Evolutionary conservation across 2,797 vertebrate genomes (phyloP).

Genomic region (Sebastolobus altivelis): DNA sequence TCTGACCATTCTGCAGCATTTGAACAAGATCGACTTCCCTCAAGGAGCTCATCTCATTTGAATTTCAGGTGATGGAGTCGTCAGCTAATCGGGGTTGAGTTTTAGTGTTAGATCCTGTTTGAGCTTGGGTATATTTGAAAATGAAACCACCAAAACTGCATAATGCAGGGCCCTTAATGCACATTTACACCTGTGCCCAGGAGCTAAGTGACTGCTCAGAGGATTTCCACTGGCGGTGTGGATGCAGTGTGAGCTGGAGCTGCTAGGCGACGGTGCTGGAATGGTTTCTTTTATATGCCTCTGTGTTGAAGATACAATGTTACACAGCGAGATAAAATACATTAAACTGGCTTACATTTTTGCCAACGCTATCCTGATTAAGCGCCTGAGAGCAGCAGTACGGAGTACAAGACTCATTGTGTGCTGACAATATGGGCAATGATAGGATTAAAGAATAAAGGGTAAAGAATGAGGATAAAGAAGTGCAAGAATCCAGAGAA

Average conservation of each 20-base stretch:
- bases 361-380: not conserved
- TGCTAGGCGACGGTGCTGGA: conserved; percentile 28
- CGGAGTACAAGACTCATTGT: conserved; percentile 9
- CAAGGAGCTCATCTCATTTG: not conserved
- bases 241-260: conserved; percentile 36
- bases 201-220: conserved; percentile 40
- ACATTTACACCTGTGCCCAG: conserved; percentile 42
- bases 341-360: conserved; percentile 20
- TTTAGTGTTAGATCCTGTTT: not conserved
- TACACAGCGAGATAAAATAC: conserved; percentile 46
- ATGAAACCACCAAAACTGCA: conserved; percentile 8
- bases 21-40: not conserved
- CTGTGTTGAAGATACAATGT: conserved; percentile 15
- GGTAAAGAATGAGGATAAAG: conserved; percentile 23
- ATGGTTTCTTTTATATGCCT: conserved; percentile 13
- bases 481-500: conserved; percentile 9
- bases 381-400: conserved; percentile 1
- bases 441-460: conserved; percentile 35
- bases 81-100: not conserved
- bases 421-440: conserved; percentile 29
- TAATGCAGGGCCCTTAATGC: conserved; percentile 19
- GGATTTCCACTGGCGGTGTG: conserved; percentile 32
- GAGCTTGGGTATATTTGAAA: not conserved
- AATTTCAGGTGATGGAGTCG: conserved; percentile 4
- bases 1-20: not conserved